Base-by-base conservation (phyloP, 2,797 vertebrate species). In the Alosa sapidissima region DNA sequence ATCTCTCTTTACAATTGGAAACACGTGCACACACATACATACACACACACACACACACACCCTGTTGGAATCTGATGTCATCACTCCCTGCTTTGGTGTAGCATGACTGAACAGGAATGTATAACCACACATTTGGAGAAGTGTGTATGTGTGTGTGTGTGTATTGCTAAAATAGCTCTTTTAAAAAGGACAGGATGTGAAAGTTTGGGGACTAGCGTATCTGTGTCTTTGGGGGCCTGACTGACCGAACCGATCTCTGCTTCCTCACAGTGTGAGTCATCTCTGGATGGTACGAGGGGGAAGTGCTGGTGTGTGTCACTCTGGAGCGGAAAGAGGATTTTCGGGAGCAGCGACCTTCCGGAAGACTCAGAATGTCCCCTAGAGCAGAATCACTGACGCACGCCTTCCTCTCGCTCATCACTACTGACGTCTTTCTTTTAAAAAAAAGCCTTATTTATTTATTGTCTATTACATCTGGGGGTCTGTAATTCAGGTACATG, bases 261-360 rank as follows among this genome's bases (percentile, higher is more conserved):
- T 83, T 54, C 83, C 81, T 82, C 45, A 33, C 94, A 99, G 98
- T 99, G 98, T 0, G 97, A 98, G 91, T 97, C 97, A 0, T 96
- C 95, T 28, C 91, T 99, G 92, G 96, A 97, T 0, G 97, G 96
- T 81, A 96, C 96, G 88, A 91, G 93, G 81, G 97, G 96, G 82
- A 95, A 92, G 86, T 99, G 98, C 90, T 99, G 98, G 98, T 99
- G 98, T 28, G 98, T 99, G 82, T 95, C 95, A 87, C 95, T 96
- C 62, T 96, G 96, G 95, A 97, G 91, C 0, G 97, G 98, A 19
- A 97, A 96, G 94, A 97, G 90, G 91, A 95, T 97, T 90, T 93
- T 94, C 48, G 96, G 95, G 28, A 96, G 95, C 48, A 91, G 91
- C 60, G 96, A 97, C 87, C 84, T 94, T 85, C 92, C 93, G 72